These are phyloP conservation scores for Euspilapteryx auroguttella DNA, from an alignment of 2,888 invertebrate genomes.

Conservation along the genomic window DNA sequence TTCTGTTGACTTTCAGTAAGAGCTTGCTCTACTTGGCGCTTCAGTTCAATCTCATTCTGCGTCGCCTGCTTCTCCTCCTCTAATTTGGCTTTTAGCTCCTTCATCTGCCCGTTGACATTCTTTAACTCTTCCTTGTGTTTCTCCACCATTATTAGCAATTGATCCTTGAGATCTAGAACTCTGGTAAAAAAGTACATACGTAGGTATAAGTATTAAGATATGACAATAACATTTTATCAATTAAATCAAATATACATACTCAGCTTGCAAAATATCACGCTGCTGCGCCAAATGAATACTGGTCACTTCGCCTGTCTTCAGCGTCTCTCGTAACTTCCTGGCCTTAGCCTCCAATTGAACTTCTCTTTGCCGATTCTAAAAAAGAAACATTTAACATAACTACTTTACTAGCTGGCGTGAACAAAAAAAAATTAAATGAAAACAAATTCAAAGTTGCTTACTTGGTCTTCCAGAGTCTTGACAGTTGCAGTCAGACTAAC, in stretches of 20 bases:
- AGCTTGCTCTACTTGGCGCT: constrained; percentile 17
- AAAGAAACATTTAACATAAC: constrained; percentile 4
- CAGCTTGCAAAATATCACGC: constrained; percentile 28
- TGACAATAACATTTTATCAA: no score
- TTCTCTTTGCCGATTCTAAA: constrained; percentile 43
- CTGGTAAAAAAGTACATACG: no score
- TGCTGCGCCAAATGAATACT: constrained; percentile 33
- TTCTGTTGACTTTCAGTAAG: constrained; percentile 18
- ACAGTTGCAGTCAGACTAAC: constrained; percentile 38
- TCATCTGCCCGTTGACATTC: constrained; percentile 27
- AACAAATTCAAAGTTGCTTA: no score
- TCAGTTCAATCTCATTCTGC: constrained; percentile 21
- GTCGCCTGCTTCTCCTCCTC: constrained; percentile 20
- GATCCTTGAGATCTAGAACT: constrained; percentile 27
- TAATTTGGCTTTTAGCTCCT: constrained; percentile 18
- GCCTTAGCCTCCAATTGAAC: constrained; percentile 42
- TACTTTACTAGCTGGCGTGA: no score
- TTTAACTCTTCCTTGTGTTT: constrained; percentile 24
- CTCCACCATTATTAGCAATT: constrained; percentile 22
- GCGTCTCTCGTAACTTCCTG: constrained; percentile 39
- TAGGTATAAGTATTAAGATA: no score
- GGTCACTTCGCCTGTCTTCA: constrained; percentile 43
- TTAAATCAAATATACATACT: constrained; percentile 26
- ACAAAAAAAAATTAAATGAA: no score
- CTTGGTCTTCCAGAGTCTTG: constrained; percentile 46